Conservation (phyloP, 2,113 vertebrate species). For the Vicugna pacos region DNA sequence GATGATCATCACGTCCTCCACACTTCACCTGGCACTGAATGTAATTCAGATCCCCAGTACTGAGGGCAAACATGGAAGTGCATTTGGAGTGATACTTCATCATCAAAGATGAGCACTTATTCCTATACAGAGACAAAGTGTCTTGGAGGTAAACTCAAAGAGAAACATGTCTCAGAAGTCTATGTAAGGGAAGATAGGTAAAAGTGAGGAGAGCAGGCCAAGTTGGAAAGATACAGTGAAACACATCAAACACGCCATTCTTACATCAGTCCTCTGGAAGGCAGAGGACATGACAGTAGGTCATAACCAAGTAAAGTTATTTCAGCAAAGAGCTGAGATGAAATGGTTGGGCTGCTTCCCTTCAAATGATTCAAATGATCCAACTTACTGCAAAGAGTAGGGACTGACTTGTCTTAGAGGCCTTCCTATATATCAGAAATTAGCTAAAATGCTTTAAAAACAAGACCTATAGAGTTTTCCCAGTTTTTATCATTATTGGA, state of each 20-base stretch:
- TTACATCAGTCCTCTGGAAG: neutral
- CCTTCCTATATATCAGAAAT: conserved; percentile 15
- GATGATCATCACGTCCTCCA: neutral
- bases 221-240: neutral
- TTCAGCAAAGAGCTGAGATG: neutral
- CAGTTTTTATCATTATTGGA: conserved; percentile 29
- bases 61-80: neutral
- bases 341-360: neutral
- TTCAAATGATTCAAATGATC: conserved; percentile 48
- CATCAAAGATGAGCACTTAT: neutral
- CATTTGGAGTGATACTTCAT: conserved; percentile 24
- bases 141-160: conserved; percentile 2
- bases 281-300: neutral
- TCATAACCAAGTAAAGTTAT: neutral
- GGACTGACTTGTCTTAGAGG: neutral
- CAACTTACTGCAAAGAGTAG: conserved; percentile 28
- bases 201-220: conserved; percentile 18
- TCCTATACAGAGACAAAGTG: neutral
- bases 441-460: conserved; percentile 9
- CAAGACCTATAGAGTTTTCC: neutral
- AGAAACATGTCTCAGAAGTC: conserved; percentile 17
- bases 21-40: neutral
- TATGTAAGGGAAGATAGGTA: neutral
- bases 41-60: neutral
- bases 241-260: neutral